Conservation (phyloP, 2,113 vertebrate species). For the Oncorhynchus clarkii region DNA sequence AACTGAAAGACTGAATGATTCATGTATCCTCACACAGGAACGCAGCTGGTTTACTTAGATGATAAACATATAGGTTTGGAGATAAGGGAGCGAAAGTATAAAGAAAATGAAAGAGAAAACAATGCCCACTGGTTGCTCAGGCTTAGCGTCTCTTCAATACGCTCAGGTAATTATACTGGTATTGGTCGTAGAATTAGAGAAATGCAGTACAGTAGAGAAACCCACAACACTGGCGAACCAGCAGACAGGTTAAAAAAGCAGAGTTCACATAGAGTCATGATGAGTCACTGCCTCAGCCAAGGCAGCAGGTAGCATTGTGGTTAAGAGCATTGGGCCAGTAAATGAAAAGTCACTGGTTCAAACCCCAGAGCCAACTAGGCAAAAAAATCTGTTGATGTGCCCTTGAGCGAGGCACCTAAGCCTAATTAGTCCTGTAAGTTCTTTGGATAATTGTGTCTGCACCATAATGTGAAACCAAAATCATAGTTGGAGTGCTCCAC, state of each 20-base stretch:
- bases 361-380: no score
- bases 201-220: not conserved
- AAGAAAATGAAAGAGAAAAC: conserved; percentile 24
- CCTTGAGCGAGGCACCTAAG: no score
- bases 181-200: no score
- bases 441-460: no score
- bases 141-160: no score
- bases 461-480: conserved; percentile 67
- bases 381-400: no score
- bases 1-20: conserved; percentile 60
- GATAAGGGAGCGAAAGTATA: conserved; percentile 25
- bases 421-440: no score
- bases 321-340: no score
- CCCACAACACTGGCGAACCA: not conserved
- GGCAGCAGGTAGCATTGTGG: conserved; percentile 27
- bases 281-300: conserved; percentile 71
- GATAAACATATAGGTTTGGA: conserved; percentile 51
- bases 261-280: conserved; percentile 71
- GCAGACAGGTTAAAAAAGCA: conserved; percentile 49
- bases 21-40: conserved; percentile 50
- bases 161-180: no score
- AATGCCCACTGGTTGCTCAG: not conserved
- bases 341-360: no score
- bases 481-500: conserved; percentile 62
- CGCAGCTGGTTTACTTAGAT: conserved; percentile 62